Evolutionary conservation across 2,888 invertebrate species (phyloP), one percentile per base, ranked within the genome.

Genomic region (Pseudeuparius sepicola): DNA sequence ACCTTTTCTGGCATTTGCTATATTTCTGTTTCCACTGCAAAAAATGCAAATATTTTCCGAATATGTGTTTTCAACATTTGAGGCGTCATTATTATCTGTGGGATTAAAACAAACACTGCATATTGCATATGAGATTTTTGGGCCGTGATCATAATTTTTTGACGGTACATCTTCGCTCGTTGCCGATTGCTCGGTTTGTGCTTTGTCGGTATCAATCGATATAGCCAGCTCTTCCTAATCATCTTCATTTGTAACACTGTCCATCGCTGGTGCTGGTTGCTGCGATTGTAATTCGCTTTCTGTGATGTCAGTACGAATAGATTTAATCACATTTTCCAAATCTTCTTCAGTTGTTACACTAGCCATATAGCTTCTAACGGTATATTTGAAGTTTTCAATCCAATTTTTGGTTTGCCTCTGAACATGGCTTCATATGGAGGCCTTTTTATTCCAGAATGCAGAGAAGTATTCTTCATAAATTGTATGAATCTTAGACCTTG

Each of bases 361-460:
- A 24, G 30, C 25, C 12, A n/a, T n/a, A 32, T 31, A 4, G 25
- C 31, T 35, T 35, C 36, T 24, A 35, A 35, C 16, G 23, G 31
- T 14, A 30, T 31, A 32, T 34, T 34, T 34, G 31, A 34, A 30
- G 34, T 31, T 34, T 32, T 35, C 23, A 35, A 20, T 31, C 37
- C 38, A 11, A 36, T 24, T 41, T 36, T 38, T 15, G 31, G 16
- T 24, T 38, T 35, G 18, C 12, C 16, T 4, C 36, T 36, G 34
- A 39, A 41, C 17, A 38, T 28, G 28, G 37, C 41, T 34, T 39
- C 34, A 34, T 39, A 36, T 23, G 41, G 39, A 18, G 25, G 13
- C 9, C 31, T 24, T 14, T 39, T 36, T 34, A 41, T 41, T 13
- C 34, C 34, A 14, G 13, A 24, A 25, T 37, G 32, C 20, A 10